Conservation (phyloP, 1,140 invertebrate genomes). For the Microvelia longipes region DNA sequence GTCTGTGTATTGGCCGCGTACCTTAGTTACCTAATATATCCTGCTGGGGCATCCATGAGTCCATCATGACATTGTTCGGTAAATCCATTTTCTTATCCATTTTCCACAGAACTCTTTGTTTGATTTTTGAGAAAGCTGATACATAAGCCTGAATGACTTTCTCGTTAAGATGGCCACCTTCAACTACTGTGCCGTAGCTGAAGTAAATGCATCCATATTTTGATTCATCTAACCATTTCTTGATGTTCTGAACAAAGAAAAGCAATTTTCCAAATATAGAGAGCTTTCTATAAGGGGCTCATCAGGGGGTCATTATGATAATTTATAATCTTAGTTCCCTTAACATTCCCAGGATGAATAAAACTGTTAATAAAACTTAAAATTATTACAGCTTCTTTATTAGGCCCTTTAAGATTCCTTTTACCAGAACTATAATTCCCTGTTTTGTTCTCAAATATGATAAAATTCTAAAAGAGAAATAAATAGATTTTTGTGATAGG, state of each 20-base stretch:
- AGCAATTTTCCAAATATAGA: not conserved
- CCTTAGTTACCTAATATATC: conserved; percentile 44
- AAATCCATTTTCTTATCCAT: conserved; percentile 21
- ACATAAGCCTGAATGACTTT: conserved; percentile 12
- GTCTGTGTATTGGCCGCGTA: too few relatives aligned
- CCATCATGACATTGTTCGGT: conserved; percentile 24
- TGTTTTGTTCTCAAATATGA: too few relatives aligned
- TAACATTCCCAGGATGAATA: too few relatives aligned
- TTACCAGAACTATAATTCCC: too few relatives aligned
- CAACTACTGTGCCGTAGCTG: conserved; percentile 25
- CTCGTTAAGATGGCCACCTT: conserved; percentile 2
- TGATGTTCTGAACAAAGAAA: conserved; percentile 14
- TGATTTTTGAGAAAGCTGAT: conserved; percentile 19
- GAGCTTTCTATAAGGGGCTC: too few relatives aligned
- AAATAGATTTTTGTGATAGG: too few relatives aligned
- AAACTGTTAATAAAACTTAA: too few relatives aligned
- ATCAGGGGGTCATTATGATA: too few relatives aligned
- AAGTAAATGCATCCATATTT: conserved; percentile 30
- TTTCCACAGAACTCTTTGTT: conserved; percentile 28
- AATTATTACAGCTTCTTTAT: too few relatives aligned
- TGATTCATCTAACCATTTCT: conserved; percentile 25
- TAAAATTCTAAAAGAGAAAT: too few relatives aligned
- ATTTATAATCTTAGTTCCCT: too few relatives aligned
- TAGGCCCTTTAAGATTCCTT: too few relatives aligned
- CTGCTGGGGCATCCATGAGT: conserved; percentile 51